Evolutionary conservation across 2,113 vertebrate species (phyloP), one percentile per base, ranked within the genome.

Genomic region (Erinaceus europaeus): DNA sequence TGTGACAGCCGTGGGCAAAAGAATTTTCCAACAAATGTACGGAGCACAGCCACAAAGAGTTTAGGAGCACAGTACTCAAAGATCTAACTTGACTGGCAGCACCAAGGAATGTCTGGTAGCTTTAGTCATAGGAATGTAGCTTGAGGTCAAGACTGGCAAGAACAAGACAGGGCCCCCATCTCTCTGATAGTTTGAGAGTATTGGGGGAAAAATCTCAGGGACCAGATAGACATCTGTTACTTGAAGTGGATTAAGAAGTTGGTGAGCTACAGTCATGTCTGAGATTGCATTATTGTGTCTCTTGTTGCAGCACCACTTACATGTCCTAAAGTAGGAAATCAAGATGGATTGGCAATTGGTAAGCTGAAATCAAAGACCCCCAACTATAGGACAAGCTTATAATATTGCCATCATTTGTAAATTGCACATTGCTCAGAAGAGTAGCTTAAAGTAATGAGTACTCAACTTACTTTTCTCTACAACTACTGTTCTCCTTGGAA

Each of bases 401-500:
- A 48, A 25, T 4, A 38, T 55, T 81, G 34, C 25, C 76, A 46
- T 84, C n/a, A 68, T 77, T 71, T 78, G 55, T 75, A 20, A 84
- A 82, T 61, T 89, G 6, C 6, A 34, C 53, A 75, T 36, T 32
- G 18, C 72, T 79, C 25, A 46, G 87, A 23, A 44, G 38, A 88
- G 11, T 25, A 52, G 12, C 38, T 91, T 82, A 75, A 52, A 72
- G 61, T 9, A 68, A 32, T n/a, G 11, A 81, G 6, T 71, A 27
- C 8, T 88, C 34, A 59, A 57, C 21, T 76, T 78, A 32, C 61
- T 27, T 62, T 1, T 57, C 75, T 80, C 53, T 91, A 69, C 48
- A 67, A 86, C 42, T 40, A 78, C 48, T n/a, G 8, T 75, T 86
- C 83, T 92, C 69, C 52, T 85, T 71, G 50, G 38, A 44, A 88